phyloP scores from a whole-genome alignment of 2,113 vertebrate genomes.

The Dasyurus viverrinus region DNA sequence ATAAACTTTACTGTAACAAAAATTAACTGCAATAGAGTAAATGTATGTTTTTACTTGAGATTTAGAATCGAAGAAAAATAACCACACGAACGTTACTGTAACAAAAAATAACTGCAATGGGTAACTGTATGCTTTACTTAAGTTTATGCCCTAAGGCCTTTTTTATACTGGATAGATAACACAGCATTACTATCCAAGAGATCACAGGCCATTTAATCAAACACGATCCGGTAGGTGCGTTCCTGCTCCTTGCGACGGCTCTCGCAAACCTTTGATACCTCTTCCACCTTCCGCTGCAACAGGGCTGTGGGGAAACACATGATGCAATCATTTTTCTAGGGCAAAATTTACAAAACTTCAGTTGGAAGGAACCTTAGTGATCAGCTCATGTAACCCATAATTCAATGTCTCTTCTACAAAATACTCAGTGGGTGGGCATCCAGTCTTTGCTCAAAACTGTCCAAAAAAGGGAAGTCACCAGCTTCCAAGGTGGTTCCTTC shows the following conservation, averaged over 20 bases:
- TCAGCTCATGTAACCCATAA: neutral
- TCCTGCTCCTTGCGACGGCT: constrained; percentile 90
- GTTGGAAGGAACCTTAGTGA: neutral
- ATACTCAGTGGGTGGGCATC: neutral
- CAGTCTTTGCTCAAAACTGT: neutral
- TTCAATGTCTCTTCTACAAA: neutral
- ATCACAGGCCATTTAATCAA: constrained; percentile 79
- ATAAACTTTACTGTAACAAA: neutral
- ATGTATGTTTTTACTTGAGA: constrained; percentile 36
- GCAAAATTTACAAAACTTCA: constrained; percentile 21
- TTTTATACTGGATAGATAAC: constrained; percentile 6
- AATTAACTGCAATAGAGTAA: constrained; percentile 7
- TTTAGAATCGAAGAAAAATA: neutral
- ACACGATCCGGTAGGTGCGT: constrained; percentile 87
- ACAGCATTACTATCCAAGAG: constrained; percentile 28
- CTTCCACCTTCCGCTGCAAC: constrained; percentile 93
- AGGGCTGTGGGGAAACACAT: constrained; percentile 75
- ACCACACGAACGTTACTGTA: neutral
- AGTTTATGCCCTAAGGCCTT: constrained; percentile 31
- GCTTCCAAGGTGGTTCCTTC: neutral
- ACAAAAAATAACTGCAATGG: neutral
- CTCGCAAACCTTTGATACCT: constrained; percentile 92
- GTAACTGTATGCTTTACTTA: constrained; percentile 41
- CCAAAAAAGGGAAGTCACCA: neutral
- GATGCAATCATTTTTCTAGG: constrained; percentile 40